Percentiles rank a stretch among this genome's conserved stretches.
These are phyloP conservation scores for Semotilus atromaculatus DNA, from an alignment of 2,797 vertebrate species.

Conservation along the genomic window DNA sequence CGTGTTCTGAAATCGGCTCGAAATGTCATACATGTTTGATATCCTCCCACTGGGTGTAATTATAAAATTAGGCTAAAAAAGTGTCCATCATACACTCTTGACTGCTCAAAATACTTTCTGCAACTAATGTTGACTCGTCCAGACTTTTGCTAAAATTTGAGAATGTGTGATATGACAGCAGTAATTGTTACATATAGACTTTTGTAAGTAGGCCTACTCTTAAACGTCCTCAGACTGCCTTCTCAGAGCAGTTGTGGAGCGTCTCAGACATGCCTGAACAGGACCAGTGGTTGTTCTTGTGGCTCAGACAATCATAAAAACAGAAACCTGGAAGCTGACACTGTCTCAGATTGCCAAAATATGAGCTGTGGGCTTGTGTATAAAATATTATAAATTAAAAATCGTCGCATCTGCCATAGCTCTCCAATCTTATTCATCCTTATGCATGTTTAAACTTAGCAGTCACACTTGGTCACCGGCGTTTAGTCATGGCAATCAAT, in stretches of 20 bases:
- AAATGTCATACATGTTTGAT: background rate
- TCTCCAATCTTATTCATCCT: background rate
- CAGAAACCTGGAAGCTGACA: background rate
- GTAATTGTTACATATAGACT: background rate
- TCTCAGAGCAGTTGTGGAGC: background rate
- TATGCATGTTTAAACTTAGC: background rate
- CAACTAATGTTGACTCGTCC: background rate
- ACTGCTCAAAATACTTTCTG: background rate
- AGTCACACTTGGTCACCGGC: background rate
- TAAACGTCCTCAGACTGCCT: background rate
- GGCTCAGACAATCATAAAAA: background rate
- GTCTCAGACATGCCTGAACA: slow-evolving; percentile 23
- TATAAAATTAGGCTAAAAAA: background rate
- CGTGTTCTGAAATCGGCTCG: background rate
- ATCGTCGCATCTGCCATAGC: background rate
- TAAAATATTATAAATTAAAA: background rate
- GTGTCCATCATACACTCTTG: background rate
- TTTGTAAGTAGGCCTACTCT: background rate
- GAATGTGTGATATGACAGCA: background rate
- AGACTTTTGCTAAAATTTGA: background rate
- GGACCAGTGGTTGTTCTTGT: background rate
- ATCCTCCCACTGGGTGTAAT: background rate
- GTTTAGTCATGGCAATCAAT: background rate
- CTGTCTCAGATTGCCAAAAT: background rate
- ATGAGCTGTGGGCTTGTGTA: background rate